A percentile compares a stretch with the other conserved stretches of the same genome.
phyloP scores from a whole-genome alignment of 2,113 vertebrate species.

The Crotalus horridus region DNA sequence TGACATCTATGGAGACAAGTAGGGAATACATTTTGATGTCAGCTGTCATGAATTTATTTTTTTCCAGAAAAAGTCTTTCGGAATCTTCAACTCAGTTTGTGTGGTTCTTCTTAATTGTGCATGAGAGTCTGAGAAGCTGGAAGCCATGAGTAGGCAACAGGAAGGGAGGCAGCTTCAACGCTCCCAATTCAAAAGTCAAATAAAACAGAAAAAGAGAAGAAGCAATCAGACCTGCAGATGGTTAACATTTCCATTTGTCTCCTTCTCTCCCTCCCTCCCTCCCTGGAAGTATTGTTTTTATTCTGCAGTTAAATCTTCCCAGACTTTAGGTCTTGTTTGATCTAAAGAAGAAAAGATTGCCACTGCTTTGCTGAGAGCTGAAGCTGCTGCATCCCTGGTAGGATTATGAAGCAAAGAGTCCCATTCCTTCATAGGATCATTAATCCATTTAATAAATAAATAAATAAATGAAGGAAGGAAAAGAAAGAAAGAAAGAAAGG shows the following conservation, averaged over 20 bases:
- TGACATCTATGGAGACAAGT: neutral
- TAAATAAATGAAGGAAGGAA: neutral
- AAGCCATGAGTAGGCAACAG: constrained; percentile 51
- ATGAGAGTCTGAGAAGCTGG: constrained; percentile 65
- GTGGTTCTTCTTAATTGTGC: constrained; percentile 71
- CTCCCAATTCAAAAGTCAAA: constrained; percentile 58
- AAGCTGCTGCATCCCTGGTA: constrained; percentile 65
- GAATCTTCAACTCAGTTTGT: constrained; percentile 50
- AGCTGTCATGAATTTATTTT: neutral
- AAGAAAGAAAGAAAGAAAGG: neutral
- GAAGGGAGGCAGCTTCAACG: constrained; percentile 34
- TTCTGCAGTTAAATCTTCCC: constrained; percentile 74
- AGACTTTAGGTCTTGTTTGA: constrained; percentile 73
- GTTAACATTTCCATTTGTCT: constrained; percentile 65
- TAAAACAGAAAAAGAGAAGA: constrained; percentile 54
- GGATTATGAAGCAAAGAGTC: constrained; percentile 63
- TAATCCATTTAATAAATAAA: constrained; percentile 48
- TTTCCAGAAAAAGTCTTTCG: constrained; percentile 1
- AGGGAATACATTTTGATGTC: neutral
- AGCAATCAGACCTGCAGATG: constrained; percentile 72
- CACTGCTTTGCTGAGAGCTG: constrained; percentile 57
- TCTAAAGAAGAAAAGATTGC: constrained; percentile 68
- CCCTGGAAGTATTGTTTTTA: constrained; percentile 69
- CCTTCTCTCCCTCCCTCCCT: constrained; percentile 7
- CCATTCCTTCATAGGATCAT: constrained; percentile 58